Percentiles rank a stretch among this genome's conserved stretches.
phyloP scores from a whole-genome alignment of 2,888 invertebrate species.

The Vesta saturnalis region DNA sequence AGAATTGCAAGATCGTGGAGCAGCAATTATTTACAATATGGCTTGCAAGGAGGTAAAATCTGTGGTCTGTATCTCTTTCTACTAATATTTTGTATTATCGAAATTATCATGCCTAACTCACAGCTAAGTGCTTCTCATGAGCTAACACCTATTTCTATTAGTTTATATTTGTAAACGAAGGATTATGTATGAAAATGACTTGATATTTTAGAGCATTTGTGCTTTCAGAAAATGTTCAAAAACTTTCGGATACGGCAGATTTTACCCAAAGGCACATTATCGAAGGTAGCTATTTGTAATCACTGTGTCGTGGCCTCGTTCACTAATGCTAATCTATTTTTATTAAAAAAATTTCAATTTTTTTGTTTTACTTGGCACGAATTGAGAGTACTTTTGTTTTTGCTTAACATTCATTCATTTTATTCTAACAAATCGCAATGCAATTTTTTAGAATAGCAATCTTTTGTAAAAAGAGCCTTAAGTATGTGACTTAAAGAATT shows the following conservation, averaged over 20 bases:
- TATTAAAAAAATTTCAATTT: background rate
- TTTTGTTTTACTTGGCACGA: background rate
- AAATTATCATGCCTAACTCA: background rate
- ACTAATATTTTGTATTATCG: conserved; percentile 25
- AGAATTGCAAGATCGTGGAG: conserved; percentile 81
- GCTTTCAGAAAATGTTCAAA: conserved; percentile 75
- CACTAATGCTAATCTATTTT: background rate
- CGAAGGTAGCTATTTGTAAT: conserved; percentile 65
- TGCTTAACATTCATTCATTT: background rate
- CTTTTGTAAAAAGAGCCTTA: background rate
- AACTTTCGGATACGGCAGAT: conserved; percentile 70
- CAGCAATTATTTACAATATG: conserved; percentile 89
- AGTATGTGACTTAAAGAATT: background rate
- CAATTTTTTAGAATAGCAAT: background rate
- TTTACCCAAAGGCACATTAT: conserved; percentile 71
- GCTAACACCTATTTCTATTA: background rate
- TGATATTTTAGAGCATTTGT: conserved; percentile 60
- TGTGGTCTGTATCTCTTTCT: conserved; percentile 83
- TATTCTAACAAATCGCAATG: background rate
- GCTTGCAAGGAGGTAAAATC: conserved; percentile 97
- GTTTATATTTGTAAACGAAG: background rate
- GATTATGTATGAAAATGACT: conserved; percentile 19
- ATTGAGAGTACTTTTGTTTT: background rate
- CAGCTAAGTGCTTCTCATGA: background rate
- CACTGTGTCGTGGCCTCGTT: conserved; percentile 26